Evolutionary conservation across 2,888 invertebrate genomes (phyloP), one percentile per base, ranked within the genome.

Genomic region (Galerucella calmariensis): DNA sequence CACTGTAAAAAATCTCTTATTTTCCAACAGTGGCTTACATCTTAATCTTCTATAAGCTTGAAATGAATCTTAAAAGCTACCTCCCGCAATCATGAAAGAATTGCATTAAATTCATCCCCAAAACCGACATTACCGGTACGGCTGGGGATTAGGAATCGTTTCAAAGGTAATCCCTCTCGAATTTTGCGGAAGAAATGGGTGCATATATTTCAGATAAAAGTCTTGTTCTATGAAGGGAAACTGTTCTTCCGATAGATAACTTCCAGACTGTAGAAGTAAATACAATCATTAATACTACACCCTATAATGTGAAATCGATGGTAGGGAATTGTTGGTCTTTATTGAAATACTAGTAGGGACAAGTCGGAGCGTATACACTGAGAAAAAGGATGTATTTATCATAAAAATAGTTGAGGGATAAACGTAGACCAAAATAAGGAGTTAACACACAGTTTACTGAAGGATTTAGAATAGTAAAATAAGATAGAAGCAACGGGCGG

Each of bases 171-270:
- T 73, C 75, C 70, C 75, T 72, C 72, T 72, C 68, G 35, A 62
- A 74, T 65, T 74, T 77, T 75, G 69, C 72, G 73, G 67, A 69
- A 46, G 70, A 67, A 74, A 72, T 65, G 78, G 77, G 78, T 77
- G 78, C 72, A 78, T 78, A 78, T 73, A 77, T 78, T 78, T 77
- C 74, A 78, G 75, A 78, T 75, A 77, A 76, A 63, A 67, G 69
- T 71, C 51, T 51, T 27, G 27, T 12, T 63, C 16, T 41, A 6
- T 2, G 24, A 71, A 66, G 72, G 70, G 75, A 62, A 58, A 67
- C 9, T 14, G 5, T 20, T 44, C 8, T 46, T 20, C 44, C 63
- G 16, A 65, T 65, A 65, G 46, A 65, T 65, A 44, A 68, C 66
- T 66, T 59, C 62, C 69, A 70, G 69, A 67, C 69, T 58, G 61